Conservation (phyloP, 30 jellyfish, hydroid and myxozoan species). For the Aurelia aurita region DNA sequence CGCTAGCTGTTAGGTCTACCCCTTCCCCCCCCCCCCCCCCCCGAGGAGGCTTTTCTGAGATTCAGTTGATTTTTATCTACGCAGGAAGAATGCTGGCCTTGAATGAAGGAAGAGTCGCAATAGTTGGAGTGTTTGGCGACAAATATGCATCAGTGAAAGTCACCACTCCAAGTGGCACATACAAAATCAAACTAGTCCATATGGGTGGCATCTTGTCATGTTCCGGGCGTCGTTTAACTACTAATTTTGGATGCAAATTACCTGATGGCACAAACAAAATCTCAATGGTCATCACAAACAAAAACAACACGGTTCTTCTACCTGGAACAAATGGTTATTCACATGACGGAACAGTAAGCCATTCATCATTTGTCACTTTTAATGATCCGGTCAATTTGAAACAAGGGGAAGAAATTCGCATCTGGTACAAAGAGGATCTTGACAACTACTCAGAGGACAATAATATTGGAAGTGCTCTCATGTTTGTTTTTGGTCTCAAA, state of each 20-base stretch:
- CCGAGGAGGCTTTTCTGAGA: no score
- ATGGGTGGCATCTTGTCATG: conserved; percentile 41
- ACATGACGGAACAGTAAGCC: conserved; percentile 58
- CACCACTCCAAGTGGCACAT: conserved; percentile 38
- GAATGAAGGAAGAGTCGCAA: not conserved
- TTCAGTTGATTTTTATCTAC: not conserved
- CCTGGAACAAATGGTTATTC: conserved; percentile 56
- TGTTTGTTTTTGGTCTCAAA: conserved; percentile 20
- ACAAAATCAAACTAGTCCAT: conserved; percentile 45
- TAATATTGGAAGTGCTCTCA: conserved; percentile 19
- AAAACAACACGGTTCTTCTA: conserved; percentile 33
- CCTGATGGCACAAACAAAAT: conserved; percentile 12
- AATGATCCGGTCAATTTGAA: conserved; percentile 42
- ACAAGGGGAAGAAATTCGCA: conserved; percentile 45
- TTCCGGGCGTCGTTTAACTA: not conserved
- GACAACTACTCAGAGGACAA: conserved; percentile 12
- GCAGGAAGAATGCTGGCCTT: conserved; percentile 51
- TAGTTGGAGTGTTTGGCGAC: conserved; percentile 35
- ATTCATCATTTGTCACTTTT: conserved; percentile 51
- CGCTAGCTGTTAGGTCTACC: no score
- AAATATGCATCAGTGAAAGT: conserved; percentile 37
- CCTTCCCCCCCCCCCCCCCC: no score
- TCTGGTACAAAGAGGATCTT: conserved; percentile 64
- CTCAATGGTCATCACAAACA: conserved; percentile 38
- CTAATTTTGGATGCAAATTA: conserved; percentile 49